Conservation (phyloP, 2,797 vertebrate species). For the Chloroceryle amazona region DNA sequence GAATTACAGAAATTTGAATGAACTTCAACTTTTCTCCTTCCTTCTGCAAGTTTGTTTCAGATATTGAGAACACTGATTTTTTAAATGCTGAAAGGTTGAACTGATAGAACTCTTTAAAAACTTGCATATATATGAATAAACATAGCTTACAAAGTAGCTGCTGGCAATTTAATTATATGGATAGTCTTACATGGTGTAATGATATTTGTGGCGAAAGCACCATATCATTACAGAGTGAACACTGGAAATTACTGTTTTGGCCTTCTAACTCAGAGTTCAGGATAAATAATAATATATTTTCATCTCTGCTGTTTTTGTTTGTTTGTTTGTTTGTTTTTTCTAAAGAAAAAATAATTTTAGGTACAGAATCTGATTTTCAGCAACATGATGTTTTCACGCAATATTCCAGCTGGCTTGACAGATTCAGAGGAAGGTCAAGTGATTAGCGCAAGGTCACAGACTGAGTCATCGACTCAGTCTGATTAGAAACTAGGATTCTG, state of each 20-base stretch:
- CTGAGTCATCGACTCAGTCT: conserved; percentile 34
- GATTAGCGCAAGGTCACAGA: conserved; percentile 54
- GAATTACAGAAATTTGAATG: not conserved
- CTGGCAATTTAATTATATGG: not conserved
- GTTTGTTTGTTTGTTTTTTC: not conserved
- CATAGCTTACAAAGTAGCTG: not conserved
- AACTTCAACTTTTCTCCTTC: not conserved
- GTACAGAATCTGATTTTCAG: conserved; percentile 20
- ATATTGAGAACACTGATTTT: not conserved
- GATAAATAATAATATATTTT: conserved; percentile 45
- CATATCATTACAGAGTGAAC: not conserved
- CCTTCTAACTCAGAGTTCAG: not conserved
- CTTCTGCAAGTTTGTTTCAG: not conserved
- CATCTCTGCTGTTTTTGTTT: not conserved
- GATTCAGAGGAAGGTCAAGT: conserved; percentile 51
- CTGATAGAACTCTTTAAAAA: not conserved
- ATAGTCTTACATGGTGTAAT: not conserved
- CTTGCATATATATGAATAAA: not conserved
- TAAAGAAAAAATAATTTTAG: not conserved
- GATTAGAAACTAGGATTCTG: conserved; percentile 40
- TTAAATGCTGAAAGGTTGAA: not conserved
- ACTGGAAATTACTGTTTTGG: conserved; percentile 6
- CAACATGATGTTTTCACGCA: not conserved
- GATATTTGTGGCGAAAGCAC: not conserved
- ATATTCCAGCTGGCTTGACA: conserved; percentile 44